phyloP scores from a whole-genome alignment of 2,888 invertebrate species.

The Eulithis prunata region DNA sequence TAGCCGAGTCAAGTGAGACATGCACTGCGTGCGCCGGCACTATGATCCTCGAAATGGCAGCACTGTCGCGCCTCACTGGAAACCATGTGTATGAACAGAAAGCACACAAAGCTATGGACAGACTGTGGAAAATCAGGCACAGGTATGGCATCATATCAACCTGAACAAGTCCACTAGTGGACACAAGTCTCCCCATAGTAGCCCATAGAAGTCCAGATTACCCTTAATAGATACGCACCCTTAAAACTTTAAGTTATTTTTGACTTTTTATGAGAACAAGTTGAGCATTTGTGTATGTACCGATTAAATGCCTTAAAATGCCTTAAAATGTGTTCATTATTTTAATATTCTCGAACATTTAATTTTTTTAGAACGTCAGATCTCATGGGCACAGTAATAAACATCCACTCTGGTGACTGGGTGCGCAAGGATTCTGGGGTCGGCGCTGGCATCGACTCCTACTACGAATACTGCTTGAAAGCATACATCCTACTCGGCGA shows the following conservation, averaged over 20 bases:
- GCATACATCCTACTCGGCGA: constrained; percentile 98
- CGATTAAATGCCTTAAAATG: too few species aligned
- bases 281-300: too few species aligned
- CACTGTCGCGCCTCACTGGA: constrained; percentile 95
- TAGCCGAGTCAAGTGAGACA: constrained; percentile 93
- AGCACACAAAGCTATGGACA: constrained; percentile 98
- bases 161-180: not conserved
- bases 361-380: constrained; percentile 85
- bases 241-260: too few species aligned
- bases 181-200: not conserved
- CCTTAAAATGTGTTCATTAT: too few species aligned
- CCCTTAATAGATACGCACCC: too few species aligned
- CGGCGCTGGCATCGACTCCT: constrained; percentile 99
- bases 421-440: constrained; percentile 98
- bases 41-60: constrained; percentile 98
- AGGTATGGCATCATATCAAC: constrained; percentile 54
- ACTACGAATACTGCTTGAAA: constrained; percentile 99
- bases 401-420: constrained; percentile 99
- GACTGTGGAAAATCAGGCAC: constrained; percentile 97
- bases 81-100: constrained; percentile 97
- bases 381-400: constrained; percentile 98
- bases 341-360: too few species aligned
- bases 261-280: too few species aligned
- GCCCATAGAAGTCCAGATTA: too few species aligned
- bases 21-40: constrained; percentile 99